phyloP scores from a whole-genome alignment of 2,797 vertebrate genomes.

The Paratrypauchen microcephalus region DNA sequence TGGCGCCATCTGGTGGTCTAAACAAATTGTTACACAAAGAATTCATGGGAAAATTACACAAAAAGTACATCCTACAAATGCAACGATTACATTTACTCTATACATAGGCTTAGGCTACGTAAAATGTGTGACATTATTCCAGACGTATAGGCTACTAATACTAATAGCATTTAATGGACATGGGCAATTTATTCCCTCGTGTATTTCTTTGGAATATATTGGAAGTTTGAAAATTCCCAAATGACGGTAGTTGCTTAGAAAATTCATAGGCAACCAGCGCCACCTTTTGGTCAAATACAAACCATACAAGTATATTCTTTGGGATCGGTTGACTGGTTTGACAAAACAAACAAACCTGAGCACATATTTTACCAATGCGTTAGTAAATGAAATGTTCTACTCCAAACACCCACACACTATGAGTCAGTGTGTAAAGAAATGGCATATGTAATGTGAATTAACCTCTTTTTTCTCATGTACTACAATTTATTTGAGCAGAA shows the following conservation, averaged over 20 bases:
- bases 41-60: neutral
- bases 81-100: neutral
- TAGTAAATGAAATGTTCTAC: neutral
- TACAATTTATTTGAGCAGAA: too few relatives aligned
- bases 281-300: neutral
- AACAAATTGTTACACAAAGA: neutral
- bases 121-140: neutral
- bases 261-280: neutral
- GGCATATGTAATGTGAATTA: neutral
- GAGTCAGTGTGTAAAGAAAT: neutral
- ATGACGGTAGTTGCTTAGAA: neutral
- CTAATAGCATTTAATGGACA: neutral
- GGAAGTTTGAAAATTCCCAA: neutral
- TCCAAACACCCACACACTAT: neutral
- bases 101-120: neutral
- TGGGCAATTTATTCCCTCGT: neutral
- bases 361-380: neutral
- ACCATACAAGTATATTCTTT: neutral
- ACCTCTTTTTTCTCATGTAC: neutral
- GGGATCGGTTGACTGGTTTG: neutral
- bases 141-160: too few relatives aligned
- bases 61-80: neutral
- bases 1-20: slow-evolving; percentile 36
- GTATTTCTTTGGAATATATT: neutral
- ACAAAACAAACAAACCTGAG: neutral